Evolutionary conservation across 2,888 invertebrate species (phyloP).

Genomic region (Abrostola triplasia): DNA sequence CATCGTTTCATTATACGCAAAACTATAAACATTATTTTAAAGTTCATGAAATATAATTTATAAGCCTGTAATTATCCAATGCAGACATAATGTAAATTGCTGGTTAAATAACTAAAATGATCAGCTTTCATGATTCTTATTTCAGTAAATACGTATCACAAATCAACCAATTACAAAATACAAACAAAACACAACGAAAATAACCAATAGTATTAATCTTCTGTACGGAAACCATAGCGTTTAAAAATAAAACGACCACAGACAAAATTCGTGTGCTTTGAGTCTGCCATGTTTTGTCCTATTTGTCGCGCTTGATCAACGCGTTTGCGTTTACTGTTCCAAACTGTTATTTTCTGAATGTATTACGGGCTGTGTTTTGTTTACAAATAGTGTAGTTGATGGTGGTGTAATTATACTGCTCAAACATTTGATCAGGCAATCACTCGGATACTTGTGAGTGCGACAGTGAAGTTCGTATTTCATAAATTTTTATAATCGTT

Average conservation of each 20-base stretch:
- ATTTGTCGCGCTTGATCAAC: slow-evolving; percentile 88
- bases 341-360: slow-evolving; percentile 84
- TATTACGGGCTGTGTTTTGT: slow-evolving; percentile 85
- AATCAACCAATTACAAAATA: neutral
- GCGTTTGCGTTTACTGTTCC: slow-evolving; percentile 83
- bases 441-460: slow-evolving; percentile 75
- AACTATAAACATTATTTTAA: neutral
- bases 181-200: neutral
- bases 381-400: slow-evolving; percentile 83
- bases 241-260: slow-evolving; percentile 82
- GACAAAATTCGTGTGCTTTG: slow-evolving; percentile 83
- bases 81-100: too few relatives aligned
- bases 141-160: neutral
- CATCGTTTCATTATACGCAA: slow-evolving; percentile 59
- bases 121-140: too few relatives aligned
- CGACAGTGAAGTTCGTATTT: slow-evolving; percentile 81
- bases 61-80: too few relatives aligned
- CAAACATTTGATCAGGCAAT: slow-evolving; percentile 71
- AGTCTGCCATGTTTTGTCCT: slow-evolving; percentile 89
- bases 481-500: slow-evolving; percentile 79
- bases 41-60: too few relatives aligned
- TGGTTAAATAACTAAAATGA: too few relatives aligned
- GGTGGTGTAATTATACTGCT: slow-evolving; percentile 72
- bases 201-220: slow-evolving; percentile 10
- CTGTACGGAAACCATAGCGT: slow-evolving; percentile 48